Evolutionary conservation across 2,797 vertebrate genomes (phyloP), one percentile per base, ranked within the genome.

Genomic region (Sebastolobus alascanus): DNA sequence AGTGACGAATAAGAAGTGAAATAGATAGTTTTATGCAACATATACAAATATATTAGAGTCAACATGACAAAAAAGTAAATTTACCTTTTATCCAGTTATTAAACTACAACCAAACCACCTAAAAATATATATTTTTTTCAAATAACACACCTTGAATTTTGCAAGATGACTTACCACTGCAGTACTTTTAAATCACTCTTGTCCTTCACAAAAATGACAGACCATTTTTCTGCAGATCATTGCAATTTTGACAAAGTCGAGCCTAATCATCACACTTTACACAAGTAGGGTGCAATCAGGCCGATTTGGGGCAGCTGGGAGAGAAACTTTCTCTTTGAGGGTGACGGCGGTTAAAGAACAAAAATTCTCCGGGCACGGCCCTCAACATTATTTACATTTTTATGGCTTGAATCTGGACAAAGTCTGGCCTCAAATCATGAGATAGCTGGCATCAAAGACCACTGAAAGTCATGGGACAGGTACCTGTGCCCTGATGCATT

Each of bases 241-340:
- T 83, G 76, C 76, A 80, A 75, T 87, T 87, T 78, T 65, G 75
- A 73, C 55, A 64, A 18, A 84, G 84, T 76, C 59, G 25, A 55
- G 76, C 16, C 67, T 76, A 69, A 89, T 87, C 80, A 78, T 58
- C 35, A 60, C 37, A 77, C 84, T 91, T 83, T 37, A 71, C 12
- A 31, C 64, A 37, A 90, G 82, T 63, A 43, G 75, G 64, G 65
- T 46, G 75, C 90, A 91, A 90, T 91, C 90, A 89, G 74, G 72
- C 43, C 29, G 80, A 81, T 84, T 72, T 69, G 22, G 54, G 75
- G 64, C 66, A 59, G 74, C 68, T 12, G 14, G 2, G 65, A 80
- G 2, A 4, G 74, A 82, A 69, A 70, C 58, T 20, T 56, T 58
- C 63, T 74, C 74, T 63, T 54, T 2, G 35, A 82, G 60, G 80